Base-by-base conservation (phyloP, 2,797 vertebrate species). In the Myotis daubentonii region DNA sequence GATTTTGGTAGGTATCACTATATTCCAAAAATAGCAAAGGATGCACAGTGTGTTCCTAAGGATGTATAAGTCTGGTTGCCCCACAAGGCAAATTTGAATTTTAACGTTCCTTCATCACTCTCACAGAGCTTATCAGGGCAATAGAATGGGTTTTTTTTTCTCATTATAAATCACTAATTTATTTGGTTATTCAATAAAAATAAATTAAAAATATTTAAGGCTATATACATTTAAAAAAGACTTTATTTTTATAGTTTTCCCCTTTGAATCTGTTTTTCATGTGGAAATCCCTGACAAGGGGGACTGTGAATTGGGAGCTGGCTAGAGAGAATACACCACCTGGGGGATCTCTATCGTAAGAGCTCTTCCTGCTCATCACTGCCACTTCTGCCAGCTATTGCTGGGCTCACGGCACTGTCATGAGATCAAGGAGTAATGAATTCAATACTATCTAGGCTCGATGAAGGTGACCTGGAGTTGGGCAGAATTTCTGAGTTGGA, bases 391-490 rank as follows among this genome's bases (percentile, higher is more conserved):
- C 92, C 93, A 93, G 66, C 33, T 36, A n/a, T 25, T 66, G n/a
- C 94, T 93, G 95, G 83, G 80, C 76, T 92, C 72, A 44, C 7
- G 7, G 20, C 36, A 17, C 22, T 38, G 9, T 79, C 65, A 89
- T 0, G 0, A 85, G 90, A 93, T 44, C 20, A 41, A 71, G 33
- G 33, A 87, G 57, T 20, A 19, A 79, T 20, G 62, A 72, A 51
- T 53, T 91, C 68, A 60, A 25, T 65, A 86, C 87, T 85, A 0
- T 71, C 36, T 41, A 65, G 12, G 53, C 30, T 93, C 53, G 13
- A n/a, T 92, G 93, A 97, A 97, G 96, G 97, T 97, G 97, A 97
- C 93, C 79, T 83, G 23, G 70, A 93, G 25, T 71, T 95, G 93
- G 94, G 75, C 92, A 96, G 91, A 88, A 78, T 93, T 96, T 96